phyloP scores from a whole-genome alignment of 2,888 invertebrate species.

The Gonocerus acuteangulatus region DNA sequence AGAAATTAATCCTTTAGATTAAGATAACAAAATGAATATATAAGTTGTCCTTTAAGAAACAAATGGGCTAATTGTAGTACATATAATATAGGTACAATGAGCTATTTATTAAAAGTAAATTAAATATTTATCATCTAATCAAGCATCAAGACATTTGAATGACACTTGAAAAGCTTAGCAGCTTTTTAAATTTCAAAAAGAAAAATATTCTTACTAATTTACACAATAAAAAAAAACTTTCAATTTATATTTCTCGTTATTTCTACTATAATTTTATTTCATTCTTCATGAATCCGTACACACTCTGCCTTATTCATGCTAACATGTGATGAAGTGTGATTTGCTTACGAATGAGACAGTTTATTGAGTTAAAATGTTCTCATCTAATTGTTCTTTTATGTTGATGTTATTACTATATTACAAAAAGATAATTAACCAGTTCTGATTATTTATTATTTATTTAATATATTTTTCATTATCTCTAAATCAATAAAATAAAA shows the following conservation, averaged over 20 bases:
- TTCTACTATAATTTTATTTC: not conserved
- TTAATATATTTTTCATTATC: too few species aligned
- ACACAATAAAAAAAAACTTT: not conserved
- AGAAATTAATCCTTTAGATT: constrained; percentile 2
- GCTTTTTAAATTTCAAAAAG: not conserved
- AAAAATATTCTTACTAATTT: not conserved
- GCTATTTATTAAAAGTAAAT: not conserved
- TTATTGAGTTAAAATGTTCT: not conserved
- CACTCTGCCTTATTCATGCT: constrained; percentile 25
- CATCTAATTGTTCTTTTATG: not conserved
- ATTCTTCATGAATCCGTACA: not conserved
- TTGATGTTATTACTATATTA: too few species aligned
- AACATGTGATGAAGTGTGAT: constrained; percentile 33
- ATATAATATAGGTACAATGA: not conserved
- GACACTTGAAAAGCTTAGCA: not conserved
- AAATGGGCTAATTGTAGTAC: not conserved
- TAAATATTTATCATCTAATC: not conserved
- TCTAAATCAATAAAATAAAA: too few species aligned
- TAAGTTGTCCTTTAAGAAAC: not conserved
- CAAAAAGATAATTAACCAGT: too few species aligned
- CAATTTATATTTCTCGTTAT: not conserved
- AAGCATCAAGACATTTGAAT: not conserved
- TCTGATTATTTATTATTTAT: too few species aligned
- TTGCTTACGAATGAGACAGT: not conserved
- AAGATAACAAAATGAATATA: constrained; percentile 11